These are phyloP conservation scores for Scytalopus superciliaris DNA, from an alignment of 2,113 vertebrate species.

Conservation along the genomic window DNA sequence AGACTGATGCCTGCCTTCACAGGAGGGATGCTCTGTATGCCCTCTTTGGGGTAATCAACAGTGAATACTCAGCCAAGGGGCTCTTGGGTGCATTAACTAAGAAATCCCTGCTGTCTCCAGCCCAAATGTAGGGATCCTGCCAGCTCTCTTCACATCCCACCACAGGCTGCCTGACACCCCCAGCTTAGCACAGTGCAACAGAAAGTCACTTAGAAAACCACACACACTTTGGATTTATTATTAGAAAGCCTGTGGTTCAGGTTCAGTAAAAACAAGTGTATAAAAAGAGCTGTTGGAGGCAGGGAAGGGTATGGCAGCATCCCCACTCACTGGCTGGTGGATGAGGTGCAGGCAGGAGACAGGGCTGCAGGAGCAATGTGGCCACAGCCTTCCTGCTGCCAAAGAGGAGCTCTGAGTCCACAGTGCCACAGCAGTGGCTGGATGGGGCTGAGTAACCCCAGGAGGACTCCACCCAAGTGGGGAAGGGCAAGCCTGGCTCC, in stretches of 20 bases:
- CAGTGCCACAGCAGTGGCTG: rapidly evolving
- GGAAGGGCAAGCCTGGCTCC: not conserved
- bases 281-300: not conserved
- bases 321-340: not conserved
- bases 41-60: not conserved
- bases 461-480: not conserved
- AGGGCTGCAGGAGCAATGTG: rapidly evolving
- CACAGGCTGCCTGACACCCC: not conserved
- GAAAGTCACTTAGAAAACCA: not conserved
- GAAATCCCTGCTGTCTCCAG: not conserved
- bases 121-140: not conserved
- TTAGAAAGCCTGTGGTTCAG: not conserved
- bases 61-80: not conserved
- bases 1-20: no score
- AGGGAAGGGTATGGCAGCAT: not conserved
- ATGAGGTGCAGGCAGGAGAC: not conserved
- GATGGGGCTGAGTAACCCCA: rapidly evolving
- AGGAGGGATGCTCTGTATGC: not conserved
- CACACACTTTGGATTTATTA: not conserved
- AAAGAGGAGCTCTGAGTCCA: not conserved
- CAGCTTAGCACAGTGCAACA: not conserved
- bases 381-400: not conserved
- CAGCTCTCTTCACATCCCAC: not conserved
- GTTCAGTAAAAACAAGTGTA: conserved; percentile 2
- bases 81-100: not conserved